These are phyloP conservation scores for Heliconius hermathena DNA, from an alignment of 1,140 invertebrate species.

Conservation along the genomic window DNA sequence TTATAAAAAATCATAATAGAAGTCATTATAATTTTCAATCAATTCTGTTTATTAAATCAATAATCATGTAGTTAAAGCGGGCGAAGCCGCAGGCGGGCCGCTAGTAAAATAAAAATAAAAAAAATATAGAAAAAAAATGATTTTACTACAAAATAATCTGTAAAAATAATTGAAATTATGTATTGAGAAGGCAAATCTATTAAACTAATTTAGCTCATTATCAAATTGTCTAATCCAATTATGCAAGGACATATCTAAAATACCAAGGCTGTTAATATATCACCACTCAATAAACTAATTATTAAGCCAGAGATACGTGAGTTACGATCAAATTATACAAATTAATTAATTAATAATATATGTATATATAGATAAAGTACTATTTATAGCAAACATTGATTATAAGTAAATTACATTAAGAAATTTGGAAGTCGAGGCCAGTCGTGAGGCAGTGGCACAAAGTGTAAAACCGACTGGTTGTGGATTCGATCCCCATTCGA, in stretches of 20 bases:
- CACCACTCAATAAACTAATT: slow-evolving; percentile 35
- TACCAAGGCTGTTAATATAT: slow-evolving; percentile 32
- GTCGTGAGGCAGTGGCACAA: too few relatives aligned
- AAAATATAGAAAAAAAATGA: neutral
- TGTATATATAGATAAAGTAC: neutral
- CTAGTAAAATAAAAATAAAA: too few relatives aligned
- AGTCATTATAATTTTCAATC: too few relatives aligned
- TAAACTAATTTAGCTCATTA: neutral
- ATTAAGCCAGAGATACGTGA: slow-evolving; percentile 8
- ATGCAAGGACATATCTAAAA: slow-evolving; percentile 20
- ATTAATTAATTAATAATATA: slow-evolving; percentile 17
- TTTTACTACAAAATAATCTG: neutral
- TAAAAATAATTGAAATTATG: neutral
- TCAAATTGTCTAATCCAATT: slow-evolving; percentile 10
- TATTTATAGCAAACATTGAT: too few relatives aligned
- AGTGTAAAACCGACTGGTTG: too few relatives aligned
- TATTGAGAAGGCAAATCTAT: neutral
- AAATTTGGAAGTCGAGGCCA: too few relatives aligned
- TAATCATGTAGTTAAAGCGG: too few relatives aligned
- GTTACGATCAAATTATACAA: slow-evolving; percentile 15
- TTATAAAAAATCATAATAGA: too few relatives aligned
- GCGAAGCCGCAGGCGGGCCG: too few relatives aligned
- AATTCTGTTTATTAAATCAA: too few relatives aligned
- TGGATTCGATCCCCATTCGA: too few relatives aligned
- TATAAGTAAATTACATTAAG: too few relatives aligned